Evolutionary conservation across 2,888 invertebrate species (phyloP).

Genomic region (Lasioglossum villosulum): DNA sequence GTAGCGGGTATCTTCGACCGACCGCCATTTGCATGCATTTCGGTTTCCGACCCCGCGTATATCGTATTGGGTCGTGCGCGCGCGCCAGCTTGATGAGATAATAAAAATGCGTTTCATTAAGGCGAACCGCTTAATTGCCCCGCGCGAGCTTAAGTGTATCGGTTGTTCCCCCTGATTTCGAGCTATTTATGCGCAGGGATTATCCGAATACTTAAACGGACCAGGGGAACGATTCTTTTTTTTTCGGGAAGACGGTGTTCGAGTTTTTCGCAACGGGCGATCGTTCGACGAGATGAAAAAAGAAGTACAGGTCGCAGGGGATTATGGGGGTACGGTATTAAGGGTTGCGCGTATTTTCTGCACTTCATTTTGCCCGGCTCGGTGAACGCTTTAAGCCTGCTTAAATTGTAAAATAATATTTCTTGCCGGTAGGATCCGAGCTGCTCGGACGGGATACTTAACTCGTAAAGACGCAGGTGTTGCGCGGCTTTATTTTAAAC

Average conservation of each 20-base stretch:
- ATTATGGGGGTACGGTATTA: slow-evolving; percentile 5
- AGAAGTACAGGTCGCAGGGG: not conserved
- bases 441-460: not conserved
- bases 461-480: not conserved
- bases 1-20: not conserved
- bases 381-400: slow-evolving; percentile 10
- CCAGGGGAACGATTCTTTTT: not conserved
- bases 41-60: not conserved
- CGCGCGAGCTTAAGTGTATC: not conserved
- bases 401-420: slow-evolving; percentile 9
- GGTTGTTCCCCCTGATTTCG: slow-evolving; percentile 9
- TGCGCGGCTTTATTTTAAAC: not conserved
- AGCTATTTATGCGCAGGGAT: not conserved
- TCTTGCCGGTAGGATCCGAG: not conserved
- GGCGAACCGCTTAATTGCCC: slow-evolving; percentile 8
- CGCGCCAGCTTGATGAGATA: not conserved
- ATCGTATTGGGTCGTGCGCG: not conserved
- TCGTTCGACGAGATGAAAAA: slow-evolving; percentile 18
- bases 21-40: slow-evolving; percentile 13
- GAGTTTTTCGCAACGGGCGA: slow-evolving; percentile 2
- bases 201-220: slow-evolving; percentile 1
- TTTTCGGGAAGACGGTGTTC: not conserved
- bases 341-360: slow-evolving; percentile 4
- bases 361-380: not conserved
- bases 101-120: slow-evolving; percentile 18